Conservation (phyloP, 1,140 invertebrate species). For the Oedothorax gibbosus region DNA sequence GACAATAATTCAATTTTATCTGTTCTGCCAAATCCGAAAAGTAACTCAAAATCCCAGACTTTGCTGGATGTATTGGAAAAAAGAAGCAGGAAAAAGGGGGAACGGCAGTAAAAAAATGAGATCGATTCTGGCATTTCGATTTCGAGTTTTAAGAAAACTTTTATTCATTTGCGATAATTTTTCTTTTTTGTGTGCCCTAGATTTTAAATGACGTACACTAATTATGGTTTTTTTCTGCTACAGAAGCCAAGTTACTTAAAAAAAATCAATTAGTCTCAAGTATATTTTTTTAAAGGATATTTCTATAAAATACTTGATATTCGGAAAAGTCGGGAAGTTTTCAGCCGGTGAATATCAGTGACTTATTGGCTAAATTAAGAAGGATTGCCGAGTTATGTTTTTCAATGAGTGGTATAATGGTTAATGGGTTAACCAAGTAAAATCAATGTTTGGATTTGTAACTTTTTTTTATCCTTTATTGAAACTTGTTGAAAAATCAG, state of each 20-base stretch:
- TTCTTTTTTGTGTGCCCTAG: background rate
- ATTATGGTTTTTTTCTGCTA: slow-evolving; percentile 28
- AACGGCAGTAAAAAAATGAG: slow-evolving; percentile 2
- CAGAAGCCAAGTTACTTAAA: background rate
- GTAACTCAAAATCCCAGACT: slow-evolving; percentile 34
- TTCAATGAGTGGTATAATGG: too few relatives aligned
- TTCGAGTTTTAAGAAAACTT: slow-evolving; percentile 30
- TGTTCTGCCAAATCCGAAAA: slow-evolving; percentile 22
- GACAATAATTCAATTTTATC: slow-evolving; percentile 41
- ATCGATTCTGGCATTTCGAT: slow-evolving; percentile 3
- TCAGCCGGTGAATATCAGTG: background rate
- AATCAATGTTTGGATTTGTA: too few relatives aligned
- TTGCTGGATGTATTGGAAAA: background rate
- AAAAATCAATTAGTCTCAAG: slow-evolving; percentile 29
- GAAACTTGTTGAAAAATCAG: too few relatives aligned
- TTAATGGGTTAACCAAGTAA: too few relatives aligned
- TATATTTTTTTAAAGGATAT: slow-evolving; percentile 18
- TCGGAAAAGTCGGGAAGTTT: background rate
- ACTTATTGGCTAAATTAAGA: slow-evolving; percentile 27
- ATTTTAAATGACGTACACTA: slow-evolving; percentile 26
- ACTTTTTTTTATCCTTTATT: too few relatives aligned
- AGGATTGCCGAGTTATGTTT: background rate
- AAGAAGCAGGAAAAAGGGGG: background rate
- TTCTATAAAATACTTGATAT: background rate
- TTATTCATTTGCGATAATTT: background rate